phyloP scores from a whole-genome alignment of 2,797 vertebrate genomes.

The Coilia nasus region DNA sequence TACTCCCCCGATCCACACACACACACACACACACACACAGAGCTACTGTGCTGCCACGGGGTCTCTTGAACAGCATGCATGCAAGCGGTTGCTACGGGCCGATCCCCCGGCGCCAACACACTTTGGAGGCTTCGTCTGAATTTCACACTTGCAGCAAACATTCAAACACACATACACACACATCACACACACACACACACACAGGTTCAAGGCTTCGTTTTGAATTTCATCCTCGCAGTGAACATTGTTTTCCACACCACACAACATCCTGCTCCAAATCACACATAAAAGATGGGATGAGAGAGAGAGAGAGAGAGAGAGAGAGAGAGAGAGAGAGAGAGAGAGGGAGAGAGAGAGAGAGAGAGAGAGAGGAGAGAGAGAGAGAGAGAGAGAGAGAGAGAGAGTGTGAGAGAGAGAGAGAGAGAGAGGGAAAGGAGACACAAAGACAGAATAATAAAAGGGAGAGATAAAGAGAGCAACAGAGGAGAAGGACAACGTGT shows the following conservation, averaged over 20 bases:
- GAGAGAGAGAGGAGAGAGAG: neutral
- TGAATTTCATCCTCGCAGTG: too few relatives aligned
- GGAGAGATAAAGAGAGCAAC: neutral
- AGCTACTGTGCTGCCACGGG: neutral
- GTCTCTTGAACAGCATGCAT: neutral
- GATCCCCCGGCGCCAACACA: neutral
- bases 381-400: neutral
- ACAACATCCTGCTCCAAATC: neutral
- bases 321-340: conserved; percentile 31
- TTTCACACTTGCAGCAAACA: neutral
- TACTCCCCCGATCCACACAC: too few relatives aligned
- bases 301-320: neutral
- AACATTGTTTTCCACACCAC: neutral
- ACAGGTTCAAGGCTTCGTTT: too few relatives aligned
- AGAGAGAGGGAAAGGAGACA: neutral
- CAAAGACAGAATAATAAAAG: neutral
- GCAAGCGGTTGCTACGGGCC: neutral
- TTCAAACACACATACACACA: too few relatives aligned
- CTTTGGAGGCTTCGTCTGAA: neutral
- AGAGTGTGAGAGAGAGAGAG: too few relatives aligned
- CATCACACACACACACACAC: too few relatives aligned
- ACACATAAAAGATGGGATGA: neutral
- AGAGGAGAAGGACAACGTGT: neutral
- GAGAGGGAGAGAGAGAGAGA: conserved; percentile 1
- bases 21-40: too few relatives aligned